Base-by-base conservation (phyloP, 2,888 invertebrate species). In the Caenorhabditis wallacei region DNA sequence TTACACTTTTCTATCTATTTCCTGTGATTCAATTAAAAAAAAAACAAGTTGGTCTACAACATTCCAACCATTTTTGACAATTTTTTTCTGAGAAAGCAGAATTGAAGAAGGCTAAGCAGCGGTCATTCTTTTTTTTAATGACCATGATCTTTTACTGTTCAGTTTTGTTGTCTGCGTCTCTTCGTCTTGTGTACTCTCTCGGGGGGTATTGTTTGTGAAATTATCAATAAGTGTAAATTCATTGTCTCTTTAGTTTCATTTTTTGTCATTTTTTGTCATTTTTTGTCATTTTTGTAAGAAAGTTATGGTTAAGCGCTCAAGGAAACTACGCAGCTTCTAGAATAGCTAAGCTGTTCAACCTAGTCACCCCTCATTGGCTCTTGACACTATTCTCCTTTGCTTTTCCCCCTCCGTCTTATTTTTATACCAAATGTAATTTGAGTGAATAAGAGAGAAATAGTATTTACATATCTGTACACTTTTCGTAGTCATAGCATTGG, bases 91-190 rank as follows among this genome's bases (percentile, higher is more conserved):
- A 8, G 30, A 5, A 30, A 30, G 30, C 30, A 30, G 30, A 3
- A 8, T 3, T 30, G 8, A 30, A 30, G 30, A 30, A 30, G 8
- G 30, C 30, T 30, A 30, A 30, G 40, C 10, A 40, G 40, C 40
- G 40, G 16, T 13, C 10, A 40, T 8, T 40, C 35, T 7, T 24
- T 56, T 11, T 56, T 26, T 5, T 18, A 40, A 22, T 54, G 54
- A 54, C 54, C 71, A 46, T 59, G 57, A 71, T 71, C 57, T 18
- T 35, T 30, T 16, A 53, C 66, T 53, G 66, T 66, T 66, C 66
- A 66, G 20, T n/a, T 35, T 35, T 24, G n/a, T n/a, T 53, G 13
- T 69, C 69, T 69, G 69, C 56, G 69, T 72, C 63, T 51, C 48
- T 40, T 24, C 18, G 18, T 51, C 59, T 51, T 18, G 1, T 22